Percentiles rank a stretch among this genome's conserved stretches.
Evolutionary conservation across 2,888 invertebrate species (phyloP).

Genomic region (Tethea ocularis): DNA sequence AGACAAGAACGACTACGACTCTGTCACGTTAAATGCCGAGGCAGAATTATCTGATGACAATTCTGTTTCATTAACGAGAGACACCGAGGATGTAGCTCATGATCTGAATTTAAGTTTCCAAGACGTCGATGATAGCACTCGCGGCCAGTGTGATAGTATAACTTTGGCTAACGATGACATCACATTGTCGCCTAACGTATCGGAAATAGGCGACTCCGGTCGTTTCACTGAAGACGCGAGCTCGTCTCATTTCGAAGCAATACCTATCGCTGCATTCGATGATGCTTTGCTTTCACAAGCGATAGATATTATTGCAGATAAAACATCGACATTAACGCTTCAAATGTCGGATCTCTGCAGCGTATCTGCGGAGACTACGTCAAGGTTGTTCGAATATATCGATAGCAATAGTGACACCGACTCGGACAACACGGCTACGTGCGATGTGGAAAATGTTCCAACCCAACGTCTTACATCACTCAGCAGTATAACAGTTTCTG

Average conservation of each 20-base stretch:
- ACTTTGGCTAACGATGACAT: conserved; percentile 52
- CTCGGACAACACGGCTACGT: conserved; percentile 69
- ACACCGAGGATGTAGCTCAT: conserved; percentile 39
- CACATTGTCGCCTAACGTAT: conserved; percentile 60
- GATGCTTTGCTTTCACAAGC: conserved; percentile 74
- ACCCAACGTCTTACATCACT: conserved; percentile 37
- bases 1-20: conserved; percentile 62
- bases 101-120: conserved; percentile 36
- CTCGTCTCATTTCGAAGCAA: conserved; percentile 61
- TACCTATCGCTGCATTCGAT: conserved; percentile 53
- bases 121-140: conserved; percentile 45
- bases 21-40: conserved; percentile 71
- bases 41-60: conserved; percentile 71
- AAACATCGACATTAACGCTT: conserved; percentile 38
- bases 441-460: conserved; percentile 49
- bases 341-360: conserved; percentile 42
- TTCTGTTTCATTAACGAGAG: conserved; percentile 53
- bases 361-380: conserved; percentile 27
- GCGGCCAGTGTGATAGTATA: conserved; percentile 49
- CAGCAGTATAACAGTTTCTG: conserved; percentile 35
- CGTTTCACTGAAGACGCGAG: conserved; percentile 73
- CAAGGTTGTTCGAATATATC: conserved; percentile 63
- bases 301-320: conserved; percentile 64
- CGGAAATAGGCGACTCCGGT: conserved; percentile 72
- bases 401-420: conserved; percentile 65